Conservation (phyloP, 2,888 invertebrate species). For the Entomobrya proxima region DNA sequence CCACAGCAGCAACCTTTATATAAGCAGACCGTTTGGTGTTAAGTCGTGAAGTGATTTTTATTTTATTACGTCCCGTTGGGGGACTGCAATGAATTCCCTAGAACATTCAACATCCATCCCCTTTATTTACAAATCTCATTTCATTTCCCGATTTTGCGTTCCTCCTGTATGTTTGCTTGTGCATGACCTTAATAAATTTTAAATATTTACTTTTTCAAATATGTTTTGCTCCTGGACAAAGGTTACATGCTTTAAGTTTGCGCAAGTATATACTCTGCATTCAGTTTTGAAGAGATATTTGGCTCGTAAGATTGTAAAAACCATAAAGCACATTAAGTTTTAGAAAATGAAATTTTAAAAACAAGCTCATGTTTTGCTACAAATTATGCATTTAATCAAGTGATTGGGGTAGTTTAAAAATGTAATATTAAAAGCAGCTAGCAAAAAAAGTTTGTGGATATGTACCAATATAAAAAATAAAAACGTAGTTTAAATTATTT, state of each 20-base stretch:
- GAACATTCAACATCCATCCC: conserved; percentile 24
- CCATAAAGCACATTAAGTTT: too few relatives aligned
- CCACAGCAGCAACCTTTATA: neutral
- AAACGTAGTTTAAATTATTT: neutral
- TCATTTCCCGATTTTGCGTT: neutral
- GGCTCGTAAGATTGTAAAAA: too few relatives aligned
- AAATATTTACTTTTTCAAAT: conserved; percentile 35
- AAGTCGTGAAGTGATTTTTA: conserved; percentile 44
- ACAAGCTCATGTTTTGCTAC: too few relatives aligned
- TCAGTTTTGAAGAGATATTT: too few relatives aligned
- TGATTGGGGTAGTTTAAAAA: too few relatives aligned
- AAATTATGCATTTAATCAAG: too few relatives aligned
- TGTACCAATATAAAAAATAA: neutral
- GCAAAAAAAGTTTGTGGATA: neutral
- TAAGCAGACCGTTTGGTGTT: neutral
- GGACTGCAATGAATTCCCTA: conserved; percentile 22
- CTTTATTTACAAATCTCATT: conserved; percentile 44
- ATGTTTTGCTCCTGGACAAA: neutral
- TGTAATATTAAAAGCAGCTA: too few relatives aligned
- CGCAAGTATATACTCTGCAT: too few relatives aligned
- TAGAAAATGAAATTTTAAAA: too few relatives aligned
- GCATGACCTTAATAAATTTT: conserved; percentile 47
- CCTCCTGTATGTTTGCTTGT: conserved; percentile 30
- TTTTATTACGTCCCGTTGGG: conserved; percentile 38
- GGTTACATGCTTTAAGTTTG: neutral